These are phyloP conservation scores for Genyomyrus donnyi DNA, from an alignment of 2,113 vertebrate species.

Conservation along the genomic window DNA sequence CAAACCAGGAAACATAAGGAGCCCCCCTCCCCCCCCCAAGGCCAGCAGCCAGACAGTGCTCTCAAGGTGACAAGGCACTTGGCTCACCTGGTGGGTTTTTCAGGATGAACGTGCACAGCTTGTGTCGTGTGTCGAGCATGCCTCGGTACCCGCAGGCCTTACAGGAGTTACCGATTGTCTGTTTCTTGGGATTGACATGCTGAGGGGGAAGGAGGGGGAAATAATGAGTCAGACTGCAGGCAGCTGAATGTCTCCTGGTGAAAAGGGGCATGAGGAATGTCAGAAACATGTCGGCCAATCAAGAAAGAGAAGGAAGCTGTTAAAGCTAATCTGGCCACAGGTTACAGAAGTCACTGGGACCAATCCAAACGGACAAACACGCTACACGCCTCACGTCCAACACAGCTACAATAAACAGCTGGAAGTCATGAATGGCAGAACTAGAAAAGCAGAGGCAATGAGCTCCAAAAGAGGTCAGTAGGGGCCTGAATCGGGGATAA, in stretches of 20 bases:
- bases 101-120: slow-evolving; percentile 99
- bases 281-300: background rate
- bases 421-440: background rate
- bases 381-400: background rate
- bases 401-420: background rate
- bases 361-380: background rate
- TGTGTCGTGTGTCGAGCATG: slow-evolving; percentile 98
- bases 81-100: slow-evolving; percentile 97
- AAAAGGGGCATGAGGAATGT: background rate
- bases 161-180: slow-evolving; percentile 97
- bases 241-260: slow-evolving; percentile 37
- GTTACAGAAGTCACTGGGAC: background rate
- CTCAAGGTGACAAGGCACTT: background rate
- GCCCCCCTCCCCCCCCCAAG: no score
- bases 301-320: background rate
- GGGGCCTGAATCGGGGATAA: background rate
- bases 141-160: slow-evolving; percentile 97
- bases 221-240: background rate
- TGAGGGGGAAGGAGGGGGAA: slow-evolving; percentile 36
- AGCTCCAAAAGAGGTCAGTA: background rate
- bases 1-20: background rate
- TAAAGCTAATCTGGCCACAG: background rate
- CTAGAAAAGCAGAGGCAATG: background rate
- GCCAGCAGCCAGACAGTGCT: background rate
- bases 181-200: slow-evolving; percentile 99